Evolutionary conservation across 2,113 vertebrate species (phyloP).

Genomic region (Rattus rattus): DNA sequence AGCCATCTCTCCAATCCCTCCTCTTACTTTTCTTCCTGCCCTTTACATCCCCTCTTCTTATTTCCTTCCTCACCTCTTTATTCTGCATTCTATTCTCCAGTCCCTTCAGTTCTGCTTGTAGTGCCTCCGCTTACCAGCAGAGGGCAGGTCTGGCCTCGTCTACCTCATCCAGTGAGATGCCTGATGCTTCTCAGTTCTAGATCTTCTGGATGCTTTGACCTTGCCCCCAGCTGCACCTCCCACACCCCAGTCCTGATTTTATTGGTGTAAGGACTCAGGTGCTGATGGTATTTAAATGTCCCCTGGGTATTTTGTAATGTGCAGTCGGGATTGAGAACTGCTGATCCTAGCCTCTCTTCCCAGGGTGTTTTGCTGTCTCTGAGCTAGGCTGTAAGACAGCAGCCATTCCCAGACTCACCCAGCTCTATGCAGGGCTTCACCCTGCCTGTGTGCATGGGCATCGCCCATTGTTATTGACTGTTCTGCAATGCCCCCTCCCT

Average conservation of each 20-base stretch:
- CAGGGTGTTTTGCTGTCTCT: neutral
- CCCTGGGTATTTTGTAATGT: neutral
- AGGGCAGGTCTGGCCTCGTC: neutral
- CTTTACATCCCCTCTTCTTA: neutral
- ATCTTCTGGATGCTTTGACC: neutral
- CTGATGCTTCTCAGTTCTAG: neutral
- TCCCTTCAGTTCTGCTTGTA: neutral
- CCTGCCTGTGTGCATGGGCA: fast-evolving
- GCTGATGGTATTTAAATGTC: too few relatives aligned
- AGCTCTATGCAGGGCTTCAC: neutral
- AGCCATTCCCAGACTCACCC: neutral
- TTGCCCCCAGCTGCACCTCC: fast-evolving
- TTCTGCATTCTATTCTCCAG: fast-evolving
- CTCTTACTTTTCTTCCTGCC: neutral
- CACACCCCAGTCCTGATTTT: neutral
- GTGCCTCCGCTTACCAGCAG: neutral
- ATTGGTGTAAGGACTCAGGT: neutral
- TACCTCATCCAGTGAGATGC: neutral
- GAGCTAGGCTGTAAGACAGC: neutral
- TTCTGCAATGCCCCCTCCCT: neutral
- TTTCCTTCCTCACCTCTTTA: neutral
- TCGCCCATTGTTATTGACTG: neutral
- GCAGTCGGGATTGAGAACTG: neutral
- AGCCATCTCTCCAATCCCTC: too few relatives aligned
- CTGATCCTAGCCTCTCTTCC: neutral